Percentiles rank a stretch among this genome's conserved stretches.
phyloP scores from a whole-genome alignment of 2,113 vertebrate species.

The Ginglymostoma cirratum region DNA sequence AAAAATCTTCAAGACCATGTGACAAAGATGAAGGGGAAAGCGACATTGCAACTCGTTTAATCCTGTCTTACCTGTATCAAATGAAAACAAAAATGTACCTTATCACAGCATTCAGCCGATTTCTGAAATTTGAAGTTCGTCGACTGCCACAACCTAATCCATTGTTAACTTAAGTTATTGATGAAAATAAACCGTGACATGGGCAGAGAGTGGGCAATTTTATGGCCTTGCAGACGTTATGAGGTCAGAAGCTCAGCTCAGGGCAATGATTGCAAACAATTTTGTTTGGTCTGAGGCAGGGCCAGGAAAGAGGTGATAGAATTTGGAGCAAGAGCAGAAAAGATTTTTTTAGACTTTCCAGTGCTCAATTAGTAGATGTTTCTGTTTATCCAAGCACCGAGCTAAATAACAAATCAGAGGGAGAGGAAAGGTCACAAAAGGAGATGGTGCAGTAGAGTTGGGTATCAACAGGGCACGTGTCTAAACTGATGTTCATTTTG shows the following conservation, averaged over 20 bases:
- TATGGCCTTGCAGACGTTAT: neutral
- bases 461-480: neutral
- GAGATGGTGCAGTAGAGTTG: neutral
- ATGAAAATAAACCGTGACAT: too few relatives aligned
- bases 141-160: neutral
- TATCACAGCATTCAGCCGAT: neutral
- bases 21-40: neutral
- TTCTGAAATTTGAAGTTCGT: neutral
- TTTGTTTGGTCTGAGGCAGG: neutral
- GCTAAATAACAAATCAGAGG: too few relatives aligned
- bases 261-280: neutral
- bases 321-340: neutral
- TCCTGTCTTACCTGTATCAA: neutral
- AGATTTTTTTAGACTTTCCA: neutral
- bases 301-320: too few relatives aligned
- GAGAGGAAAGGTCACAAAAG: neutral
- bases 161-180: neutral
- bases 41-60: neutral
- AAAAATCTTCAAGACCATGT: neutral
- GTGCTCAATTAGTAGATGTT: neutral
- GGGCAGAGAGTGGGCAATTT: too few relatives aligned
- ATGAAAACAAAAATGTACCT: neutral
- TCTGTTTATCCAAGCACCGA: neutral
- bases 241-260: neutral
- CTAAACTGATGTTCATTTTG: neutral